Evolutionary conservation across 2,113 vertebrate species (phyloP).

Genomic region (Psittacara wagleri): DNA sequence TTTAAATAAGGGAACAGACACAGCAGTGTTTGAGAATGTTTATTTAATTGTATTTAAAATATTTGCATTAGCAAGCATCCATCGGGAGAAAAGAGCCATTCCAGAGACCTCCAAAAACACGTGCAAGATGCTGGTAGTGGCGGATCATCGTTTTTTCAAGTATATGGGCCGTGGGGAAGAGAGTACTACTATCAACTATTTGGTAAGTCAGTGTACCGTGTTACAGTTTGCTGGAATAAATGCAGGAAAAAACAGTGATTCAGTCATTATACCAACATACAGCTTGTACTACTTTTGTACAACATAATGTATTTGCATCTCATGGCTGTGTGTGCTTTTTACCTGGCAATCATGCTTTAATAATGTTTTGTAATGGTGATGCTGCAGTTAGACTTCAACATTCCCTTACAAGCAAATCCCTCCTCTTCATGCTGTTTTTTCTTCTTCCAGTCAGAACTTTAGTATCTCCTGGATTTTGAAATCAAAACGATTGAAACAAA

Average conservation of each 20-base stretch:
- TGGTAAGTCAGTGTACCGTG: conserved; percentile 73
- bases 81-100: conserved; percentile 76
- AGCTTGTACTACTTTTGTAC: background rate
- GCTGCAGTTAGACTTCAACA: background rate
- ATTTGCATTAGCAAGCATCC: conserved; percentile 60
- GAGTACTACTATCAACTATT: conserved; percentile 95
- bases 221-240: background rate
- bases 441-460: background rate
- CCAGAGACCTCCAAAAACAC: conserved; percentile 88
- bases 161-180: conserved; percentile 95
- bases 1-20: background rate
- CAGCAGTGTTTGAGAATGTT: background rate
- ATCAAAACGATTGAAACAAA: background rate
- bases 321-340: background rate
- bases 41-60: conserved; percentile 47
- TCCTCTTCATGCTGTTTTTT: background rate
- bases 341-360: background rate
- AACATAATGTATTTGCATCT: background rate
- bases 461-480: background rate
- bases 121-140: conserved; percentile 91
- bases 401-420: background rate
- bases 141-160: conserved; percentile 93
- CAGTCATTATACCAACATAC: background rate
- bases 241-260: background rate
- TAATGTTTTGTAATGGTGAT: background rate